Conservation (phyloP, 2,113 vertebrate genomes). For the Podilymbus podiceps region DNA sequence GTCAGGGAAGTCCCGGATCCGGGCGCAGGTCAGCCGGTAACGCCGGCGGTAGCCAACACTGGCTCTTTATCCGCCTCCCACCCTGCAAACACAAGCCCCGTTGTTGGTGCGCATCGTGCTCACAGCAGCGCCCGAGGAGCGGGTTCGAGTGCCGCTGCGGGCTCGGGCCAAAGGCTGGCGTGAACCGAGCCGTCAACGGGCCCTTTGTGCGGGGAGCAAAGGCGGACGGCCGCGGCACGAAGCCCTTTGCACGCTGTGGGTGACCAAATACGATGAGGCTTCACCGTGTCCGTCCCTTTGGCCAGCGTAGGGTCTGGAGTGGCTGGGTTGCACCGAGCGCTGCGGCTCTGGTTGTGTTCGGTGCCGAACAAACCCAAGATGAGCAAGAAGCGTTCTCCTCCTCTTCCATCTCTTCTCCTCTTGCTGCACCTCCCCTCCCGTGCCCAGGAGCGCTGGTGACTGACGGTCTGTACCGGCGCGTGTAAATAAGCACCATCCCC, state of each 20-base stretch:
- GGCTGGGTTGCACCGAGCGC: accelerated
- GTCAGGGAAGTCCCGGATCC: accelerated
- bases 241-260: accelerated
- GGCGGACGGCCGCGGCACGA: accelerated
- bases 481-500: not conserved
- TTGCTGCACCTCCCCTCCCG: too few relatives aligned
- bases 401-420: not conserved
- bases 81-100: not conserved
- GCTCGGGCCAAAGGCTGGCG: not conserved
- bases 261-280: accelerated
- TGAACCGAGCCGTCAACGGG: not conserved
- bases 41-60: not conserved
- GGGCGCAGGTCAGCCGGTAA: accelerated
- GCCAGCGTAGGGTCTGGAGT: not conserved
- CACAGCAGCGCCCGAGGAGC: accelerated
- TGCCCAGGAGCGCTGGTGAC: too few relatives aligned
- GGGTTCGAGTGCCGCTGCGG: not conserved
- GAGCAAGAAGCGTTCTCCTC: not conserved
- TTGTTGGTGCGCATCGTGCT: not conserved
- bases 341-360: accelerated
- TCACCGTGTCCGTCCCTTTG: accelerated
- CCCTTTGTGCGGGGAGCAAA: not conserved
- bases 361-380: not conserved
- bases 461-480: accelerated
- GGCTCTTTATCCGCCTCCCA: not conserved